These are phyloP conservation scores for Echinops telfairi DNA, from an alignment of 2,113 vertebrate species.

Conservation along the genomic window DNA sequence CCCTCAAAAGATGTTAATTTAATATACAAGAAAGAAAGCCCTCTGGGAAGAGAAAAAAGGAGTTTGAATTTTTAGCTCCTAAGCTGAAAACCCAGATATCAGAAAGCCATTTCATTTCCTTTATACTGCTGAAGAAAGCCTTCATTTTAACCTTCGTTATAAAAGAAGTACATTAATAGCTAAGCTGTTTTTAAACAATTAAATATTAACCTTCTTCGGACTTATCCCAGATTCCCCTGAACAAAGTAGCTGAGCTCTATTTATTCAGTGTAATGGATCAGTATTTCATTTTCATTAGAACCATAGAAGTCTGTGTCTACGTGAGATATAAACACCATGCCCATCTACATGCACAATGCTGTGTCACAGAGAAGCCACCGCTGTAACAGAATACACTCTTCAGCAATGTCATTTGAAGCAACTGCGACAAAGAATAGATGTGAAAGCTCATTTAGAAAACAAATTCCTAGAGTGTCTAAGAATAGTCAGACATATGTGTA, in stretches of 20 bases:
- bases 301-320: background rate
- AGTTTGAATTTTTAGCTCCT: slow-evolving; percentile 52
- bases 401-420: background rate
- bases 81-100: slow-evolving; percentile 61
- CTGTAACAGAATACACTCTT: slow-evolving; percentile 9
- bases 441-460: slow-evolving; percentile 31
- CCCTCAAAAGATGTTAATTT: slow-evolving; percentile 53
- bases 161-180: slow-evolving; percentile 69
- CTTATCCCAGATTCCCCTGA: slow-evolving; percentile 23
- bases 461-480: slow-evolving; percentile 16
- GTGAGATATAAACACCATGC: background rate
- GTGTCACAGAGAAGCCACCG: background rate
- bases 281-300: slow-evolving; percentile 62
- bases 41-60: background rate
- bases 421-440: background rate
- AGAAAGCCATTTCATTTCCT: slow-evolving; percentile 68
- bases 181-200: slow-evolving; percentile 77
- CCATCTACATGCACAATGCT: slow-evolving; percentile 5
- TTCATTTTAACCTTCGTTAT: slow-evolving; percentile 76
- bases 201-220: slow-evolving; percentile 75
- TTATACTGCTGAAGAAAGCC: slow-evolving; percentile 75
- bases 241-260: slow-evolving; percentile 44
- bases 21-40: slow-evolving; percentile 12
- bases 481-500: background rate
- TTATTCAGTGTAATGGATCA: slow-evolving; percentile 27